Percentiles rank a stretch among this genome's conserved stretches.
These are phyloP conservation scores for Cyaniris semiargus DNA, from an alignment of 2,888 invertebrate species.

Conservation along the genomic window DNA sequence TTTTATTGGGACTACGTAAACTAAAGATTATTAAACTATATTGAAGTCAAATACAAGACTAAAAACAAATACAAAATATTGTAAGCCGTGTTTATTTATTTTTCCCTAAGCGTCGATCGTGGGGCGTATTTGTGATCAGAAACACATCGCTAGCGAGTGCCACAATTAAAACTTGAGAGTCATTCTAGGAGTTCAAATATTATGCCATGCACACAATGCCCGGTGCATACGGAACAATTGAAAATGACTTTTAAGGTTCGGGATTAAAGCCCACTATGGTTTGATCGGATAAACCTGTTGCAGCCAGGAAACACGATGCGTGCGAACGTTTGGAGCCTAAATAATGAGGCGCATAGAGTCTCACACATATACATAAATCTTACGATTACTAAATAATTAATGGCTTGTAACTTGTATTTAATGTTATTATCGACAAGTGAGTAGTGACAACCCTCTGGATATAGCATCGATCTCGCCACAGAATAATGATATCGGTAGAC, in stretches of 20 bases:
- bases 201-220: constrained; percentile 42
- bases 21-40: too few relatives aligned
- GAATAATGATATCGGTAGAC: neutral
- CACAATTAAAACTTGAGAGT: constrained; percentile 64
- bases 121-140: constrained; percentile 13
- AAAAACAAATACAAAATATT: neutral
- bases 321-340: constrained; percentile 54
- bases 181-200: constrained; percentile 46
- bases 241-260: constrained; percentile 46
- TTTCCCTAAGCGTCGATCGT: neutral
- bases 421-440: constrained; percentile 1
- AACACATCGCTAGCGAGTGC: constrained; percentile 45
- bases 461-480: neutral
- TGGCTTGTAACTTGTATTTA: neutral
- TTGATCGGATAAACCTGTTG: constrained; percentile 39
- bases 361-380: constrained; percentile 31
- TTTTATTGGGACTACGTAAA: too few relatives aligned
- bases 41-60: too few relatives aligned
- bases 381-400: constrained; percentile 22
- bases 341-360: constrained; percentile 49
- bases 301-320: constrained; percentile 56
- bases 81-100: neutral
- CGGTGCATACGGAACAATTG: constrained; percentile 29
- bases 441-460: neutral
- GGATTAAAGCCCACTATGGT: constrained; percentile 45